Evolutionary conservation across 92 coral and sea anemone genomes (phyloP).

Genomic region (Zoanthus sociatus): DNA sequence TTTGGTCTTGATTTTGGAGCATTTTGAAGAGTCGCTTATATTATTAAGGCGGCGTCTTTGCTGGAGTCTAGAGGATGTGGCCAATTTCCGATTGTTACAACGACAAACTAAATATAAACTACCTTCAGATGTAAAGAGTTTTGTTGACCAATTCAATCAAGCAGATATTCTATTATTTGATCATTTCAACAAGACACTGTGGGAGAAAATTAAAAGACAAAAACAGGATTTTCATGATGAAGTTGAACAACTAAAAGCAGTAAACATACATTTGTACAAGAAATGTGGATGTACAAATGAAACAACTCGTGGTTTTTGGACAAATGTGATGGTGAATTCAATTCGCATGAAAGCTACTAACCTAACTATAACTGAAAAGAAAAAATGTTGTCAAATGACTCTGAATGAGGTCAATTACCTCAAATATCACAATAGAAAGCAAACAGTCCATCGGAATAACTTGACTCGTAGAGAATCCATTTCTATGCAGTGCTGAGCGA

Average conservation of each 20-base stretch:
- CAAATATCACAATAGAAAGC: neutral
- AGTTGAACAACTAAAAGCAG: constrained; percentile 12
- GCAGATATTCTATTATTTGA: constrained; percentile 1
- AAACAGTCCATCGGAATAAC: neutral
- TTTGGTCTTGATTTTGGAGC: constrained; percentile 42
- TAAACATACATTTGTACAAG: neutral
- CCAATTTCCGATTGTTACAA: constrained; percentile 33
- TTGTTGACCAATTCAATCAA: constrained; percentile 8
- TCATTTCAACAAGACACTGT: constrained; percentile 28
- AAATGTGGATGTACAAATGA: neutral
- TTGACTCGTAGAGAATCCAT: no score
- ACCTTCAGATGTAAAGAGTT: constrained; percentile 15
- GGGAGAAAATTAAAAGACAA: constrained; percentile 16
- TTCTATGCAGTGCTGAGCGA: no score
- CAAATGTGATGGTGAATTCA: neutral
- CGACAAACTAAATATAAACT: neutral
- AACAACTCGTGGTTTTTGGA: neutral
- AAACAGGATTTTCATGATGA: neutral
- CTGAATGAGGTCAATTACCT: neutral
- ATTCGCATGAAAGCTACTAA: neutral
- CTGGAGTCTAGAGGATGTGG: constrained; percentile 54
- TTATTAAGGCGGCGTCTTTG: constrained; percentile 47
- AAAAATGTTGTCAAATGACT: neutral
- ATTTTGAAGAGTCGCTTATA: constrained; percentile 49
- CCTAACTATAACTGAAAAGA: neutral